Conservation (phyloP, 2,888 invertebrate species). For the Nymphalis polychloros region DNA sequence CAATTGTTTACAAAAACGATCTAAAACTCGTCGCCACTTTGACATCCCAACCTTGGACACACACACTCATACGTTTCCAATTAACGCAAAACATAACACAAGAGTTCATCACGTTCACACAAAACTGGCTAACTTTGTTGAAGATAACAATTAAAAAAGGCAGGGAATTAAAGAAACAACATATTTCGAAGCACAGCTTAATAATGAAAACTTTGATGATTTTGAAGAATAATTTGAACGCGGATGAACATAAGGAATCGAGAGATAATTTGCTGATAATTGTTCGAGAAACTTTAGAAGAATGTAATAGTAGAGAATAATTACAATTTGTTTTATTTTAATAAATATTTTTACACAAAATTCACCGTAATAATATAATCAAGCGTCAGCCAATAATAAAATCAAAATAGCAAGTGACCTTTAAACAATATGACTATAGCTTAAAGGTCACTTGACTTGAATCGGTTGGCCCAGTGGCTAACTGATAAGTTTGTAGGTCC, state of each 20-base stretch:
- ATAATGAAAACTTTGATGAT: constrained; percentile 59
- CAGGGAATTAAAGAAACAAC: constrained; percentile 49
- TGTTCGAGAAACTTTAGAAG: constrained; percentile 58
- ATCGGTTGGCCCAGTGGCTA: too few relatives aligned
- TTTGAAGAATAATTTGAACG: constrained; percentile 58
- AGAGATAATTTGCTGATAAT: constrained; percentile 51
- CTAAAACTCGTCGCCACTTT: constrained; percentile 59
- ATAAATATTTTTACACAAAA: too few relatives aligned
- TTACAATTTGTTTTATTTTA: not conserved
- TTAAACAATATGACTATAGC: too few relatives aligned
- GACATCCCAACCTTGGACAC: constrained; percentile 73
- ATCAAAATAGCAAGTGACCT: too few relatives aligned
- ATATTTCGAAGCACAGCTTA: constrained; percentile 59
- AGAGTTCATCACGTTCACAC: constrained; percentile 64
- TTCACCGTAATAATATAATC: too few relatives aligned
- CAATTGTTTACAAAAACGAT: constrained; percentile 63
- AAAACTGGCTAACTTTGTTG: constrained; percentile 65
- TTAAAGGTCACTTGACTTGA: too few relatives aligned
- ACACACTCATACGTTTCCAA: constrained; percentile 68
- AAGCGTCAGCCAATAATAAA: too few relatives aligned
- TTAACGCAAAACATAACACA: constrained; percentile 59
- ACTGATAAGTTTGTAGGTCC: too few relatives aligned
- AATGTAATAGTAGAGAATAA: constrained; percentile 26
- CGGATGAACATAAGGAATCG: constrained; percentile 50
- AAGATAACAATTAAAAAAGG: constrained; percentile 60